Conservation (phyloP, 2,888 invertebrate species). For the Lathronympha strigana region DNA sequence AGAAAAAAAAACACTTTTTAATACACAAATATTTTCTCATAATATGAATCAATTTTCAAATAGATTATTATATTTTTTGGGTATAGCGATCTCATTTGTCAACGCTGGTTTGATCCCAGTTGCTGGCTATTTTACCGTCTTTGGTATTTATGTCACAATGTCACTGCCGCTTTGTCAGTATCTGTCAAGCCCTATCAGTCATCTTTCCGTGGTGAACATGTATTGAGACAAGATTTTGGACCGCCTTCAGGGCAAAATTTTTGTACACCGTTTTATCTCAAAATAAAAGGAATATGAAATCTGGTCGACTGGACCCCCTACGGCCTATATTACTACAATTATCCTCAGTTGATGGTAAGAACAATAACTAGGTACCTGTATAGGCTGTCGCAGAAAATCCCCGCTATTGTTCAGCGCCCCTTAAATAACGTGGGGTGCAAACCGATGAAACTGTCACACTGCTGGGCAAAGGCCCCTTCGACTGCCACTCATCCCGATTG, state of each 20-base stretch:
- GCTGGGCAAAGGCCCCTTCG: no score
- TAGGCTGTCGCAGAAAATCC: neutral
- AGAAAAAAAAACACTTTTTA: no score
- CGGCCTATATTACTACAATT: neutral
- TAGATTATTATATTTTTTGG: no score
- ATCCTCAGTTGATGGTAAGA: conserved; percentile 1
- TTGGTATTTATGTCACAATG: no score
- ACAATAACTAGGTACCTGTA: neutral
- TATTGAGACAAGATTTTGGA: conserved; percentile 10
- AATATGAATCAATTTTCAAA: no score
- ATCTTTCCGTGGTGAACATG: conserved; percentile 12
- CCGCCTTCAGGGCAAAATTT: conserved; percentile 18
- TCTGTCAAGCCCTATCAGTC: neutral
- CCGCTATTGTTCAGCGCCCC: neutral
- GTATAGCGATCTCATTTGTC: no score
- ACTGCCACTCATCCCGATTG: no score
- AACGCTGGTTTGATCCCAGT: neutral
- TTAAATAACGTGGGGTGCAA: neutral
- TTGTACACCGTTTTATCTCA: conserved; percentile 1
- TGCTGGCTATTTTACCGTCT: neutral
- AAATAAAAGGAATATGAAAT: conserved; percentile 20
- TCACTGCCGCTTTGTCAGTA: neutral
- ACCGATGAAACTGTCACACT: no score
- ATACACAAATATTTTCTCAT: no score
- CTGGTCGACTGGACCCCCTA: neutral